Conservation (phyloP, 2,888 invertebrate genomes). For the Tiliacea citrago region DNA sequence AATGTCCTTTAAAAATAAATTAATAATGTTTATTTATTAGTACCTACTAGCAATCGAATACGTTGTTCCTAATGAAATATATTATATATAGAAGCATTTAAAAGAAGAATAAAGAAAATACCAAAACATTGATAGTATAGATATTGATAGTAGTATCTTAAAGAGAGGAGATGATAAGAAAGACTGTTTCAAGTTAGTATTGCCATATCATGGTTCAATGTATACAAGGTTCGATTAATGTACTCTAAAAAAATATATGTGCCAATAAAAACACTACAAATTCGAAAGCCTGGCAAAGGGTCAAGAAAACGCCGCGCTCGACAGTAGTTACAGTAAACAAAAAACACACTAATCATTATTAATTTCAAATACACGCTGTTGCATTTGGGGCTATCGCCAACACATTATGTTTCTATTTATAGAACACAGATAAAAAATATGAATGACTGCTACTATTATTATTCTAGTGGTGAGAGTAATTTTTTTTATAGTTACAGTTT, state of each 20-base stretch:
- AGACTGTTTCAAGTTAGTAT: neutral
- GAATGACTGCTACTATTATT: conserved; percentile 52
- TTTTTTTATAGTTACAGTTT: conserved; percentile 28
- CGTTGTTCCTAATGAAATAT: neutral
- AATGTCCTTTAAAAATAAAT: conserved; percentile 78
- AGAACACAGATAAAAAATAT: conserved; percentile 63
- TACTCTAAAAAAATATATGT: too few relatives aligned
- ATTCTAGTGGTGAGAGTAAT: conserved; percentile 30
- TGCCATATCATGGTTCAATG: neutral
- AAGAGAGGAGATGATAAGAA: neutral
- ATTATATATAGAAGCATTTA: neutral
- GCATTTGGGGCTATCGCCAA: conserved; percentile 59
- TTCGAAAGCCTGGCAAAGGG: neutral
- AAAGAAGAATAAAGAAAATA: neutral
- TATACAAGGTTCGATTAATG: neutral
- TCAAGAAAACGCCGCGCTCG: neutral
- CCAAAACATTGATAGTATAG: neutral
- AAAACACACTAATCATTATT: conserved; percentile 50
- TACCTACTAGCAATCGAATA: neutral
- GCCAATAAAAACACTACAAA: neutral
- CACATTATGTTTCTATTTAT: conserved; percentile 58
- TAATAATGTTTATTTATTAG: neutral
- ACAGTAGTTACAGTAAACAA: conserved; percentile 29
- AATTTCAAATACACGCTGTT: conserved; percentile 51
- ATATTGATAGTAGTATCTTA: neutral